Conservation (phyloP, 2,113 vertebrate genomes). For the Podilymbus podiceps region DNA sequence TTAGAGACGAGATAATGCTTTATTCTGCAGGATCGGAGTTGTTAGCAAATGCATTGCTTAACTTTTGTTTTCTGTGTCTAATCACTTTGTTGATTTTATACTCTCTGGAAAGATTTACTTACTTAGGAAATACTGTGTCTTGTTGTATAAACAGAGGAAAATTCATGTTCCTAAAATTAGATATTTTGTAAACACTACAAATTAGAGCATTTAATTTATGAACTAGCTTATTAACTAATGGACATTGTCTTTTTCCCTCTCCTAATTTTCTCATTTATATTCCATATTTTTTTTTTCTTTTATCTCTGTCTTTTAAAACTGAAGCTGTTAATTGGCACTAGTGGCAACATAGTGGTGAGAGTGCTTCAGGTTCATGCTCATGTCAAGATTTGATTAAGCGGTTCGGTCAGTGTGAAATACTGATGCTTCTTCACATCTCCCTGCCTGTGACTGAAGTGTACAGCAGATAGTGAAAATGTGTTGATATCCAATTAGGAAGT, state of each 20-base stretch:
- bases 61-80: background rate
- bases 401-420: background rate
- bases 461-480: background rate
- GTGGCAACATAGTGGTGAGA: background rate
- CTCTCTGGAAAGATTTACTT: background rate
- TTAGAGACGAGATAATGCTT: background rate
- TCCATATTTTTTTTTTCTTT: background rate
- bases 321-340: background rate
- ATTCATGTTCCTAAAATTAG: conserved; percentile 46
- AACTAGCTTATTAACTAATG: background rate
- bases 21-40: background rate
- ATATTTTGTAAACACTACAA: conserved; percentile 16
- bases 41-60: background rate
- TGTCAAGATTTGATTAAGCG: background rate
- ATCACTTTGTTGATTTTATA: background rate
- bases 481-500: background rate
- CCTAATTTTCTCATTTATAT: background rate
- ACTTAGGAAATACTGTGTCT: conserved; percentile 23
- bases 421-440: background rate
- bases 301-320: background rate
- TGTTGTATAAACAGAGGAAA: conserved; percentile 43
- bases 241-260: background rate
- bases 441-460: background rate
- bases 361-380: background rate
- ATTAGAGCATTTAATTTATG: background rate